These are phyloP conservation scores for Eurystomus gularis DNA, from an alignment of 2,113 vertebrate species.

Conservation along the genomic window DNA sequence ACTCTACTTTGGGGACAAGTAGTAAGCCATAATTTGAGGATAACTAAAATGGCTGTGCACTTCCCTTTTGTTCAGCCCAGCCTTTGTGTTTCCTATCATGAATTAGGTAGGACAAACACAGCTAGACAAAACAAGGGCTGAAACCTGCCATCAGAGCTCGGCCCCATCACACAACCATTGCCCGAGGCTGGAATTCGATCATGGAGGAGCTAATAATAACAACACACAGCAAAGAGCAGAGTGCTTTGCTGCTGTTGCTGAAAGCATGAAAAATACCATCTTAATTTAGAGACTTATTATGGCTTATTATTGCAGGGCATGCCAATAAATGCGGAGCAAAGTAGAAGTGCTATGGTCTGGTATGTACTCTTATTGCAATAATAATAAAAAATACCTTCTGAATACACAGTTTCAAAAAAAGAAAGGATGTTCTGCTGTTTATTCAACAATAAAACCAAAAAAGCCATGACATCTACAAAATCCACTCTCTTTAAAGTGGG, in stretches of 20 bases:
- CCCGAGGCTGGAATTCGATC: constrained; percentile 56
- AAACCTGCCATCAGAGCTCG: constrained; percentile 30
- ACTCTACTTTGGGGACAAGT: neutral
- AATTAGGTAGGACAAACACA: neutral
- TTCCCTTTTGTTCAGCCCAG: neutral
- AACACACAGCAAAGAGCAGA: constrained; percentile 38
- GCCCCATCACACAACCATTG: constrained; percentile 27
- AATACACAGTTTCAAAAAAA: neutral
- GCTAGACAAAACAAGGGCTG: constrained; percentile 30
- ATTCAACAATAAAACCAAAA: neutral
- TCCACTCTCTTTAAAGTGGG: neutral
- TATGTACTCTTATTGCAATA: neutral
- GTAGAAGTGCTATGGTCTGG: neutral
- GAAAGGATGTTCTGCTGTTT: neutral
- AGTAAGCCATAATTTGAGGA: neutral
- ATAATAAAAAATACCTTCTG: neutral
- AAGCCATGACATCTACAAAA: neutral
- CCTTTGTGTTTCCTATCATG: neutral
- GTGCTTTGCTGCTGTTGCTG: constrained; percentile 32
- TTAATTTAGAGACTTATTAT: constrained; percentile 41
- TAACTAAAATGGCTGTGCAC: neutral
- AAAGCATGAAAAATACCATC: constrained; percentile 51
- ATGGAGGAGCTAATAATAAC: constrained; percentile 54
- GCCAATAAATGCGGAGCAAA: neutral
- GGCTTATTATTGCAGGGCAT: neutral